Percentiles rank a stretch among this genome's conserved stretches.
Evolutionary conservation across 2,113 vertebrate species (phyloP).

Genomic region (Engystomops pustulosus): DNA sequence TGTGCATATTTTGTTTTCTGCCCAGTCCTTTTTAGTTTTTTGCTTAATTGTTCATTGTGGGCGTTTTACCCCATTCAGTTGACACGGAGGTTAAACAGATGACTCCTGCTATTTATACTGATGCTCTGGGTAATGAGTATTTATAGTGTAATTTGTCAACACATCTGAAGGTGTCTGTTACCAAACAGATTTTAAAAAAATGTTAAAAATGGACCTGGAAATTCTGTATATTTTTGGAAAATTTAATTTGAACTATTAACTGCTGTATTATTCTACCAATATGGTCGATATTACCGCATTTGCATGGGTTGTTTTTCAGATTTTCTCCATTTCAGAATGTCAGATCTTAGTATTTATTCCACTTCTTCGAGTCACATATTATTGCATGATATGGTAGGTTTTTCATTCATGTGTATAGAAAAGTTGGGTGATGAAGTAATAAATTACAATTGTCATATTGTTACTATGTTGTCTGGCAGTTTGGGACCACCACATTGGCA

Average conservation of each 20-base stretch:
- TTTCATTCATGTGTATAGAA: too few species aligned
- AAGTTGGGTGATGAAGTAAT: too few species aligned
- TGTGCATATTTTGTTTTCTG: slow-evolving; percentile 77
- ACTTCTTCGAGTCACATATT: not conserved
- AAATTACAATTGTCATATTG: too few species aligned
- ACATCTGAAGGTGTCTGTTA: slow-evolving; percentile 67
- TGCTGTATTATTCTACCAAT: too few species aligned
- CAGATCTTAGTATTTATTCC: not conserved
- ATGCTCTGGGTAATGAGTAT: slow-evolving; percentile 71
- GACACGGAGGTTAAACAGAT: slow-evolving; percentile 74
- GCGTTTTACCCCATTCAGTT: slow-evolving; percentile 67
- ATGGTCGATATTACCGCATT: not conserved
- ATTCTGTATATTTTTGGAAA: too few species aligned
- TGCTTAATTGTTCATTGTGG: slow-evolving; percentile 69
- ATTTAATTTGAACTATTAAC: too few species aligned
- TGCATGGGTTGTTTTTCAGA: not conserved
- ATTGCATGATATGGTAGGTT: too few species aligned
- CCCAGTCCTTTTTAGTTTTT: slow-evolving; percentile 81
- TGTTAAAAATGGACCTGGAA: too few species aligned
- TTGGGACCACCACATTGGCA: too few species aligned
- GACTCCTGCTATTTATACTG: slow-evolving; percentile 72
- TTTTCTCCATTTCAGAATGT: not conserved
- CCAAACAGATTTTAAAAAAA: too few species aligned
- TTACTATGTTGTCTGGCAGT: too few species aligned
- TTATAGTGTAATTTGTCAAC: slow-evolving; percentile 72